Conservation (phyloP, 1,140 invertebrate genomes). For the Nephotettix cincticeps region DNA sequence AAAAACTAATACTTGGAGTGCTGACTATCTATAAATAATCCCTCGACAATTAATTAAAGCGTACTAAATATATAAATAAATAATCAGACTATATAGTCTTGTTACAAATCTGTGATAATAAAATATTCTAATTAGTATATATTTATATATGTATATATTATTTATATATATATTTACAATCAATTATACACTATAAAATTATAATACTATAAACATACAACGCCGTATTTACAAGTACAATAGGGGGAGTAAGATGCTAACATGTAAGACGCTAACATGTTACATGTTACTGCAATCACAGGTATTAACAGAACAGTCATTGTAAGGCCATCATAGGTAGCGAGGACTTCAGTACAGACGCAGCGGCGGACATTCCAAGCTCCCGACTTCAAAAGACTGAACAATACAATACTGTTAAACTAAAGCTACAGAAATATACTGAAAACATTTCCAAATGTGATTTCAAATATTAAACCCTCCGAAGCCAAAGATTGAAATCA, state of each 20-base stretch:
- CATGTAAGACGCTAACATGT: background rate
- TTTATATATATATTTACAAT: constrained; percentile 9
- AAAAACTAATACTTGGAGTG: too few relatives aligned
- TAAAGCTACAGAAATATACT: too few relatives aligned
- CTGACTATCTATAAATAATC: too few relatives aligned
- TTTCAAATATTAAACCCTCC: too few relatives aligned
- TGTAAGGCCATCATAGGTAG: constrained; percentile 6
- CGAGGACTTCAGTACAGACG: background rate
- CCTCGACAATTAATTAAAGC: constrained; percentile 14
- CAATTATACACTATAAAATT: constrained; percentile 6
- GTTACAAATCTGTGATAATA: constrained; percentile 4
- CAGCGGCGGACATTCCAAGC: too few relatives aligned
- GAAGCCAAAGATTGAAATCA: too few relatives aligned
- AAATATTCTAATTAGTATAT: constrained; percentile 20
- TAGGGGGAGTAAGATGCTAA: background rate
- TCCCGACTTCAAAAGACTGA: too few relatives aligned
- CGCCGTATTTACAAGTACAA: background rate
- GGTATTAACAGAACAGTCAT: constrained; percentile 7
- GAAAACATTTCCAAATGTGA: too few relatives aligned
- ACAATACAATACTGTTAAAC: too few relatives aligned
- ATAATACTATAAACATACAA: constrained; percentile 10
- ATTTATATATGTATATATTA: constrained; percentile 17
- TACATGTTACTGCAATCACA: constrained; percentile 10
- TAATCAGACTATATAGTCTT: constrained; percentile 11
- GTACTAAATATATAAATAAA: constrained; percentile 9